Conservation (phyloP, 1,140 invertebrate genomes). For the Lepidurus couesii region DNA sequence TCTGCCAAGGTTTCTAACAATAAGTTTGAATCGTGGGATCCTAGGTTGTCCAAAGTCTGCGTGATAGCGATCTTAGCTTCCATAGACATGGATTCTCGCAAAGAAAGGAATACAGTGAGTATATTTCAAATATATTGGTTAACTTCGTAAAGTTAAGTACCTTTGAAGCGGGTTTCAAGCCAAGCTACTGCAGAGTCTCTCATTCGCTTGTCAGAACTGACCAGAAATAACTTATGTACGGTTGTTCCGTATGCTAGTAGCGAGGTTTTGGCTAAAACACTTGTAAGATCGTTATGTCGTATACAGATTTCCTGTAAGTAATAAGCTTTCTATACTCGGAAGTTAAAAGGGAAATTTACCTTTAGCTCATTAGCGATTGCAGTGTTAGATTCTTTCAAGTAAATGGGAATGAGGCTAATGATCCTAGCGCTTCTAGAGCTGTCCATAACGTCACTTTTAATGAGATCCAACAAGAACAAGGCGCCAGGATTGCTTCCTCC, state of each 20-base stretch:
- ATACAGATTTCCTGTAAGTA: background rate
- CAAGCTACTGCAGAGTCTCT: background rate
- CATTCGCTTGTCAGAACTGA: background rate
- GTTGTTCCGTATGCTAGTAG: background rate
- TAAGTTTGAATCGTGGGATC: background rate
- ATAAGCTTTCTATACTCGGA: background rate
- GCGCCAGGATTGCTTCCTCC: background rate
- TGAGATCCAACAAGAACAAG: background rate
- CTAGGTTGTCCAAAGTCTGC: background rate
- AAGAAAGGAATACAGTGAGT: background rate
- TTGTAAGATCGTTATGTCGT: background rate
- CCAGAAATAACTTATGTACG: background rate
- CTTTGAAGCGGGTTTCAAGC: background rate
- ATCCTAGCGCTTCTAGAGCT: background rate
- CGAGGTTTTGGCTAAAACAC: background rate
- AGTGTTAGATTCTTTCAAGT: background rate
- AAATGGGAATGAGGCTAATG: constrained; percentile 7
- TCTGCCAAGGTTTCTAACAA: background rate
- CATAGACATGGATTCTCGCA: background rate
- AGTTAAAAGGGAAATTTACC: background rate
- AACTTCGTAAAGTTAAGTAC: background rate
- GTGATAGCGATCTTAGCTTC: background rate
- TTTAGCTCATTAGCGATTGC: background rate
- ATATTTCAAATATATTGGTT: background rate
- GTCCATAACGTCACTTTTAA: background rate